Conservation (phyloP, 2,888 invertebrate species). For the Brenthis ino region DNA sequence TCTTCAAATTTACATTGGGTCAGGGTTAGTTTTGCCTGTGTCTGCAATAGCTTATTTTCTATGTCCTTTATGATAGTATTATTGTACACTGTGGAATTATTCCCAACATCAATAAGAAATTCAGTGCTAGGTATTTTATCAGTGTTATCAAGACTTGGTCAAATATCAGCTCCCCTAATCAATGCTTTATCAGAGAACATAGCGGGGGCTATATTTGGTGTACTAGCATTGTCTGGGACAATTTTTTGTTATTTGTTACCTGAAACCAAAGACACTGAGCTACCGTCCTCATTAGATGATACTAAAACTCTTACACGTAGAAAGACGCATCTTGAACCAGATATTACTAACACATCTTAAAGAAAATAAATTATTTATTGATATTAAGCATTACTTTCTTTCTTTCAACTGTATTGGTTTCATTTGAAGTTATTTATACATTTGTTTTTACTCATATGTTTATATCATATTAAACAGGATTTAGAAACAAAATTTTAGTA, state of each 20-base stretch:
- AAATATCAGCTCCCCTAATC: constrained; percentile 89
- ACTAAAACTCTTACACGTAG: constrained; percentile 42
- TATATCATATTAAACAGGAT: no score
- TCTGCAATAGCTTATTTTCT: constrained; percentile 89
- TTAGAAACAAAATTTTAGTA: no score
- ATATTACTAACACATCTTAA: background rate
- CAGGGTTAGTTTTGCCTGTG: constrained; percentile 83
- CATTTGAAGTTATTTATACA: no score
- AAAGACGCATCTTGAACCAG: background rate
- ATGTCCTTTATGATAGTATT: constrained; percentile 91
- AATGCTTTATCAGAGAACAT: constrained; percentile 75
- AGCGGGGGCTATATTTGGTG: constrained; percentile 83
- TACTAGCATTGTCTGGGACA: constrained; percentile 84
- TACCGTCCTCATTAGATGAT: constrained; percentile 63
- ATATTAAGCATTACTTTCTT: no score
- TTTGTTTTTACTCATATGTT: no score
- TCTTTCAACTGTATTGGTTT: no score
- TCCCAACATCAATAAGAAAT: constrained; percentile 92
- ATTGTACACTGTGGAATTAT: constrained; percentile 91
- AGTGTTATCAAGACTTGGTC: constrained; percentile 90
- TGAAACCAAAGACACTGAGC: constrained; percentile 68
- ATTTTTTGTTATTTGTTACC: constrained; percentile 85
- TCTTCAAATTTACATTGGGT: constrained; percentile 61
- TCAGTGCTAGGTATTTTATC: constrained; percentile 91
- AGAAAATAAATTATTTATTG: no score